These are phyloP conservation scores for Mesochorus sp. DNA, from an alignment of 2,888 invertebrate species.

Conservation along the genomic window DNA sequence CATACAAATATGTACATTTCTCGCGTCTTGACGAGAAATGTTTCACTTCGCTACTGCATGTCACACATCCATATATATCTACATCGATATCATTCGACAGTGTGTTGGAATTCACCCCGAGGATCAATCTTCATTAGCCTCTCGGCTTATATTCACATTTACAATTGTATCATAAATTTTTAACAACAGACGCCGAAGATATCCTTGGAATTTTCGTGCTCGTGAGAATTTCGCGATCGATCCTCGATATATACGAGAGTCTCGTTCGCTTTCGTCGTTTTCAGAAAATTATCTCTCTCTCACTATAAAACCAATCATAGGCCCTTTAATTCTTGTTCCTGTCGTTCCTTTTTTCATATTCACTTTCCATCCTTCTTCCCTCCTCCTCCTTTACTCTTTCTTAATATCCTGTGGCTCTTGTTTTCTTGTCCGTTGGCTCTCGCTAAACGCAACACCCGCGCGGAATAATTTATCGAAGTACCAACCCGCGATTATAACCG, in stretches of 20 bases:
- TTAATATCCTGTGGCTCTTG: neutral
- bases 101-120: conserved; percentile 20
- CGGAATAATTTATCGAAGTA: conserved; percentile 57
- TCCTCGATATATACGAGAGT: too few relatives aligned
- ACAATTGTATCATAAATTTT: conserved; percentile 9
- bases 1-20: neutral
- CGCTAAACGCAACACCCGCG: neutral
- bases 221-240: too few relatives aligned
- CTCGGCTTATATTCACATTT: conserved; percentile 29
- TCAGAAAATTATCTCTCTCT: too few relatives aligned
- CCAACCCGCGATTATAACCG: conserved; percentile 46
- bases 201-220: neutral
- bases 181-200: neutral
- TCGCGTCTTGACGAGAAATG: neutral
- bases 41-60: conserved; percentile 13
- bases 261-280: too few relatives aligned
- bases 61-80: neutral
- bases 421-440: neutral
- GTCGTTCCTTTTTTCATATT: neutral
- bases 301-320: too few relatives aligned
- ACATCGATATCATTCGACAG: neutral
- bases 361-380: neutral
- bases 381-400: neutral
- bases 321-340: too few relatives aligned
- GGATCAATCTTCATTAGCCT: conserved; percentile 38